Conservation (phyloP, 2,797 vertebrate genomes). For the Pteropus rufus region DNA sequence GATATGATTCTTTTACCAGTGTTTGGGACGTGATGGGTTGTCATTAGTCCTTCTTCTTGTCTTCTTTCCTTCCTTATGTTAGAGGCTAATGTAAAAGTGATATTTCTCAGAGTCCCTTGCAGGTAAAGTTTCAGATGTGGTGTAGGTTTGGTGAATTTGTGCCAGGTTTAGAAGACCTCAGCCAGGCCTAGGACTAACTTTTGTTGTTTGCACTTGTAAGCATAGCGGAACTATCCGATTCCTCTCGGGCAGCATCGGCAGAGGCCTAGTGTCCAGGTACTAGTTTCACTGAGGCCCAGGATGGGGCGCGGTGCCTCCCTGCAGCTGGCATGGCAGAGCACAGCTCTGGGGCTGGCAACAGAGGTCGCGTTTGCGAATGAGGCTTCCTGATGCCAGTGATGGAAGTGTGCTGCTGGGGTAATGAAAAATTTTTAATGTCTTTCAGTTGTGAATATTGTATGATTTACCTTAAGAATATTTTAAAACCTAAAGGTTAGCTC, state of each 20-base stretch:
- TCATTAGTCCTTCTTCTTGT: background rate
- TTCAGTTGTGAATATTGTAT: background rate
- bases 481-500: background rate
- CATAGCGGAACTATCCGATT: background rate
- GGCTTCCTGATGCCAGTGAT: background rate
- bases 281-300: background rate
- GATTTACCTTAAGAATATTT: background rate
- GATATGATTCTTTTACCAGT: background rate
- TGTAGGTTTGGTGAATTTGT: background rate
- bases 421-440: background rate
- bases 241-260: background rate
- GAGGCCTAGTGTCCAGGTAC: background rate
- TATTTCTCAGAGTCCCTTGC: background rate
- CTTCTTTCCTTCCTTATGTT: background rate
- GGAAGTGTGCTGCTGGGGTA: background rate
- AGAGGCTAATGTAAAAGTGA: background rate
- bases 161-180: background rate
- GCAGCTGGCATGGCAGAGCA: background rate
- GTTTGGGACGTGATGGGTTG: background rate
- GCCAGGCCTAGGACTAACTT: background rate
- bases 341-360: background rate
- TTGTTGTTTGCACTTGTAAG: background rate
- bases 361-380: too few species aligned
- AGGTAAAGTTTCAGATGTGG: background rate
- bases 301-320: fast-evolving